Conservation (phyloP, 2,797 vertebrate species). For the Denticeps clupeoides region DNA sequence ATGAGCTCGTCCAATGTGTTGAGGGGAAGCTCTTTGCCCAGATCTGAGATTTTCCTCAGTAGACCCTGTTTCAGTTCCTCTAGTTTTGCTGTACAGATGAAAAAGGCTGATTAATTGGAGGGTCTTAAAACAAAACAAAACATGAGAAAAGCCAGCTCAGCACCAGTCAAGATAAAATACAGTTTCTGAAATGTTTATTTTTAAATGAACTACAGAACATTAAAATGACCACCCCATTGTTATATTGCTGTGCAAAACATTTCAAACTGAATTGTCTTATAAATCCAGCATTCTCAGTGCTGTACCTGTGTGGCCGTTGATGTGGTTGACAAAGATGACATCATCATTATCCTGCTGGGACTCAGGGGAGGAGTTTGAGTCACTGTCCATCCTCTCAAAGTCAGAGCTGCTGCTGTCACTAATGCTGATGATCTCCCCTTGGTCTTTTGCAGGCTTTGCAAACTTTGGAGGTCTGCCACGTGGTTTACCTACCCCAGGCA, state of each 20-base stretch:
- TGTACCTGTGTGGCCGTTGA: constrained; percentile 36
- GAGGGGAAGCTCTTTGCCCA: constrained; percentile 90
- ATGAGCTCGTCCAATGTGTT: constrained; percentile 95
- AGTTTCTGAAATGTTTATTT: too few relatives aligned
- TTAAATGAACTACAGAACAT: too few relatives aligned
- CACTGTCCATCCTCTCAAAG: constrained; percentile 85
- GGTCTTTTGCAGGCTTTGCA: constrained; percentile 58
- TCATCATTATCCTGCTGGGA: constrained; percentile 84
- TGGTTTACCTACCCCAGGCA: constrained; percentile 63
- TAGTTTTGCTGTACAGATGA: constrained; percentile 54
- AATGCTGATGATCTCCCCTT: constrained; percentile 71
- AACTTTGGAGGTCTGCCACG: constrained; percentile 69
- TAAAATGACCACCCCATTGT: too few relatives aligned
- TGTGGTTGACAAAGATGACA: constrained; percentile 78
- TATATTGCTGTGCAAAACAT: too few relatives aligned
- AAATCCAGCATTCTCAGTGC: not conserved
- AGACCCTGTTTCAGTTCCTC: constrained; percentile 81
- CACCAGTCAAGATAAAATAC: too few relatives aligned
- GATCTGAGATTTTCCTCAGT: constrained; percentile 70
- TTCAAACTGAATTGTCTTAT: too few relatives aligned
- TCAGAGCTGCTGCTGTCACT: constrained; percentile 89
- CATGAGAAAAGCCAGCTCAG: too few relatives aligned
- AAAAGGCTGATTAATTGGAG: constrained; percentile 4
- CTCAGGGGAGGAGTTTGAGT: constrained; percentile 90
- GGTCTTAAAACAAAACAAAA: too few relatives aligned